phyloP scores from a whole-genome alignment of 2,888 invertebrate genomes.

The Micoletzkya japonica region DNA sequence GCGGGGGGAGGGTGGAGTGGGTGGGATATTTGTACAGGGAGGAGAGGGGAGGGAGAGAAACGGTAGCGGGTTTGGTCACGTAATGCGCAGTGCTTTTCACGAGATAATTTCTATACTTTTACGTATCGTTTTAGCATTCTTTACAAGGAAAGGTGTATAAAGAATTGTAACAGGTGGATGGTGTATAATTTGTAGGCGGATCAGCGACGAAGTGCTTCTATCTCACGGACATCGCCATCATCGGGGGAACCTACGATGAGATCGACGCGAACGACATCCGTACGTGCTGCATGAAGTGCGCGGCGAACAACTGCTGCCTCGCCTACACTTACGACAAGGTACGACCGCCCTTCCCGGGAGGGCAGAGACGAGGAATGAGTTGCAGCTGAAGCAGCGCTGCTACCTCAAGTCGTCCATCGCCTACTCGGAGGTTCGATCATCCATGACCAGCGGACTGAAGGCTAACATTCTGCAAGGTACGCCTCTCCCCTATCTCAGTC shows the following conservation, averaged over 20 bases:
- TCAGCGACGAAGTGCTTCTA: constrained; percentile 51
- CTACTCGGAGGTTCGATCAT: constrained; percentile 38
- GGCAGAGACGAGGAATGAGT: not conserved
- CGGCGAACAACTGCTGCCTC: constrained; percentile 42
- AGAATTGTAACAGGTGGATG: no score
- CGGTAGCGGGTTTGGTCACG: no score
- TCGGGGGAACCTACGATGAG: constrained; percentile 51
- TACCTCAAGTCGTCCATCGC: constrained; percentile 51
- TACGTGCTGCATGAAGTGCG: constrained; percentile 31
- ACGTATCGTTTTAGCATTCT: no score
- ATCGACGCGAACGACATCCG: constrained; percentile 39
- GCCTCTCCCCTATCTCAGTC: not conserved
- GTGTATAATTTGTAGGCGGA: no score
- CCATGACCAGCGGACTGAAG: constrained; percentile 46
- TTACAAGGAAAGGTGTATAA: no score
- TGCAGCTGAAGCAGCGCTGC: constrained; percentile 36
- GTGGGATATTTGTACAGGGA: no score
- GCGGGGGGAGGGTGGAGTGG: no score
- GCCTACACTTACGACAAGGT: constrained; percentile 37
- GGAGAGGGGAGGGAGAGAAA: no score
- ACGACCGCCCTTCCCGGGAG: no score
- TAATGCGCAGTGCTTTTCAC: no score
- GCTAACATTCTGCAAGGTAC: constrained; percentile 43
- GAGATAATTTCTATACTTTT: no score
- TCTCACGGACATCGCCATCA: constrained; percentile 42